These are phyloP conservation scores for Leptobrachium ailaonicum DNA, from an alignment of 2,113 vertebrate genomes.

Conservation along the genomic window DNA sequence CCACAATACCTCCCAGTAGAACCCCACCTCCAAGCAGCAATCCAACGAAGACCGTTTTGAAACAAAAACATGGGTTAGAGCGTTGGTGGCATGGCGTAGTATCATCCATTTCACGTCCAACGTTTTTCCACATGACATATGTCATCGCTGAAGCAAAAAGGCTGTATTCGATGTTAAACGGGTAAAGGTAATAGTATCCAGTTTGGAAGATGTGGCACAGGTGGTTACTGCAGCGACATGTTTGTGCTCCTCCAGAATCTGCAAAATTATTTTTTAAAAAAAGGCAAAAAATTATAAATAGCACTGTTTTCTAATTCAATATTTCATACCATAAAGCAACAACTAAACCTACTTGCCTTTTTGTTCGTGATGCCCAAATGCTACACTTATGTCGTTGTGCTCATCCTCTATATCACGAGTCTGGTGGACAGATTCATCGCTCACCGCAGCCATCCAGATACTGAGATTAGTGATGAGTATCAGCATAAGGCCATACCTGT, in stretches of 20 bases:
- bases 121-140: constrained; percentile 77
- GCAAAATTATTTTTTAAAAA: not conserved
- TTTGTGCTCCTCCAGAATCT: constrained; percentile 19
- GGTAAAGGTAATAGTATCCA: constrained; percentile 71
- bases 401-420: constrained; percentile 49
- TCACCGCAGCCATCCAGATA: constrained; percentile 72
- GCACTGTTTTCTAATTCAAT: not conserved
- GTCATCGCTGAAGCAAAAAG: constrained; percentile 72
- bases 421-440: constrained; percentile 76
- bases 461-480: constrained; percentile 73
- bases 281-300: not conserved
- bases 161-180: constrained; percentile 77
- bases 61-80: constrained; percentile 54
- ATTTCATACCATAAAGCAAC: not conserved
- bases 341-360: constrained; percentile 45
- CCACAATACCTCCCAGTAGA: constrained; percentile 66
- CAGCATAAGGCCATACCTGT: constrained; percentile 72
- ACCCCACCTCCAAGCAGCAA: constrained; percentile 62
- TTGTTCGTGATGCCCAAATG: constrained; percentile 1
- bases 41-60: constrained; percentile 60
- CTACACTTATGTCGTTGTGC: not conserved
- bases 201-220: constrained; percentile 66
- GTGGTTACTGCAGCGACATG: constrained; percentile 67
- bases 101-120: constrained; percentile 64
- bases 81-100: constrained; percentile 56